Evolutionary conservation across 1,140 invertebrate species (phyloP).

Genomic region (Phocides pigmalion): DNA sequence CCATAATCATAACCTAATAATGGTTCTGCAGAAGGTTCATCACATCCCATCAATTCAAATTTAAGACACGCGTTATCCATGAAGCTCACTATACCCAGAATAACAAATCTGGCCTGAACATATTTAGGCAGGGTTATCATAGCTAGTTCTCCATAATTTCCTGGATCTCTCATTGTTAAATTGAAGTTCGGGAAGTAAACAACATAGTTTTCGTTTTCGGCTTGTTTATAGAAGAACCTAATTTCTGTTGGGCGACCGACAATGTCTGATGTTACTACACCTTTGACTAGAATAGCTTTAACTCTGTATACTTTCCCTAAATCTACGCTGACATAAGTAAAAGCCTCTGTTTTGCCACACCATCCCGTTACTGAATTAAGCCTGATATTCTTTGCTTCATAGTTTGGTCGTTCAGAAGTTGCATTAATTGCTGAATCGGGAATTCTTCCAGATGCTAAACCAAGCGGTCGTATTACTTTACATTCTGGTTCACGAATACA

Average conservation of each 20-base stretch:
- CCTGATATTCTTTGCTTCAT: conserved; percentile 95
- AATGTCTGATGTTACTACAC: conserved; percentile 97
- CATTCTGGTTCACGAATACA: conserved; percentile 97
- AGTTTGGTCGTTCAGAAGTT: conserved; percentile 95
- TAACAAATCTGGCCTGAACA: conserved; percentile 96
- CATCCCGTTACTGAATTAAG: conserved; percentile 97
- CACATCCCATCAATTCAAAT: conserved; percentile 98
- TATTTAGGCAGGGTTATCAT: conserved; percentile 97
- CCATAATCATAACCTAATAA: conserved; percentile 96
- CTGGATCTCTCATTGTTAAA: conserved; percentile 95
- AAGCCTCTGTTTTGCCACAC: conserved; percentile 97
- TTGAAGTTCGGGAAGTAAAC: conserved; percentile 98
- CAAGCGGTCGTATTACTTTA: conserved; percentile 95
- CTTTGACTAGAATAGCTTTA: conserved; percentile 96
- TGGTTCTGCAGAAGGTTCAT: conserved; percentile 90
- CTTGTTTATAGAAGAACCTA: conserved; percentile 97
- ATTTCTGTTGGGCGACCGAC: conserved; percentile 97
- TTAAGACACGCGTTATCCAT: conserved; percentile 98
- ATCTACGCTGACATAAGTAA: conserved; percentile 97
- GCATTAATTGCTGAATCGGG: conserved; percentile 98
- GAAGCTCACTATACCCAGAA: conserved; percentile 96
- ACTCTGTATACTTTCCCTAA: conserved; percentile 95
- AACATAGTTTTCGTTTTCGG: conserved; percentile 96
- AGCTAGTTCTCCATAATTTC: conserved; percentile 93
- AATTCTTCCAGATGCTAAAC: conserved; percentile 95